Percentiles rank a stretch among this genome's conserved stretches.
Evolutionary conservation across 1,140 invertebrate species (phyloP).

Genomic region (Hyles euphorbiae): DNA sequence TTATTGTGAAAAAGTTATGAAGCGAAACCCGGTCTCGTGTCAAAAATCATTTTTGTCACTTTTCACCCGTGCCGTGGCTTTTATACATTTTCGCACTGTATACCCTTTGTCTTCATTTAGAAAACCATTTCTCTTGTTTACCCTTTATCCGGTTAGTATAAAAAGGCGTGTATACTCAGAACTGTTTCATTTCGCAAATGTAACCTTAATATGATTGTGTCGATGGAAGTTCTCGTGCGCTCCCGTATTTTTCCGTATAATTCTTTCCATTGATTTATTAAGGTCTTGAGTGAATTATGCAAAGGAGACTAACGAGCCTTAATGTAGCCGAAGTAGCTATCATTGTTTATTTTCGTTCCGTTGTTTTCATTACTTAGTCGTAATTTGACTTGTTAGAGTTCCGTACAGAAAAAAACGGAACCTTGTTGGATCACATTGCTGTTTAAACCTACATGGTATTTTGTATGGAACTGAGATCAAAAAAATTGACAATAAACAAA

Average conservation of each 20-base stretch:
- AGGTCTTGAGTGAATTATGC: too few relatives aligned
- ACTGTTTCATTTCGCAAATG: conserved; percentile 45
- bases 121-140: conserved; percentile 47
- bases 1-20: conserved; percentile 19
- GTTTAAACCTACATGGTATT: too few relatives aligned
- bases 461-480: too few relatives aligned
- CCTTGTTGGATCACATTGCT: too few relatives aligned
- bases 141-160: conserved; percentile 34
- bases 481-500: too few relatives aligned
- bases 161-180: conserved; percentile 17
- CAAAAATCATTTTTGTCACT: conserved; percentile 43
- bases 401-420: too few relatives aligned
- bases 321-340: too few relatives aligned
- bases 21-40: conserved; percentile 22
- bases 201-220: conserved; percentile 34
- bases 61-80: conserved; percentile 19
- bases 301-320: too few relatives aligned
- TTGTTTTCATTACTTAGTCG: too few relatives aligned
- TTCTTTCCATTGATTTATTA: too few relatives aligned
- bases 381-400: too few relatives aligned
- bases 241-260: not conserved
- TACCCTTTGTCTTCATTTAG: conserved; percentile 48
- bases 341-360: too few relatives aligned
- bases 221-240: conserved; percentile 10
- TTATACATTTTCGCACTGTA: conserved; percentile 30